These are phyloP conservation scores for Crotalus viridis DNA, from an alignment of 2,113 vertebrate genomes.

Conservation along the genomic window DNA sequence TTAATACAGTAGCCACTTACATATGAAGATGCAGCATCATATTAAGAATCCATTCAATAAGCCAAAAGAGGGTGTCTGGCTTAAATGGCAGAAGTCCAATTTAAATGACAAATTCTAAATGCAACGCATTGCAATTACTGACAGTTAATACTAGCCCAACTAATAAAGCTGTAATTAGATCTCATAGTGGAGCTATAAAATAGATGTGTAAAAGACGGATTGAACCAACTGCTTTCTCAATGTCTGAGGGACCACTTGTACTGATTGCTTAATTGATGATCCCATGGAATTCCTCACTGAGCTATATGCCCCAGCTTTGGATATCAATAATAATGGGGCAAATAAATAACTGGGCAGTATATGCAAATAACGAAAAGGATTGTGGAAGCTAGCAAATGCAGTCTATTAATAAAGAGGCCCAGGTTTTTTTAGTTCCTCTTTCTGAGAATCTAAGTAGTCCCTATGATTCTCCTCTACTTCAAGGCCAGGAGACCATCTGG, in stretches of 20 bases:
- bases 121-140: conserved; percentile 77
- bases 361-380: neutral
- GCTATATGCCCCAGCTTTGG: conserved; percentile 49
- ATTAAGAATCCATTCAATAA: conserved; percentile 58
- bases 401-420: neutral
- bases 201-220: conserved; percentile 76
- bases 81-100: conserved; percentile 72
- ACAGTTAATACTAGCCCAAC: conserved; percentile 77
- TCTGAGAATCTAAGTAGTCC: neutral
- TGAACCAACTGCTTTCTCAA: conserved; percentile 65
- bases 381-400: conserved; percentile 28
- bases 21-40: conserved; percentile 29
- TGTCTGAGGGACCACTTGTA: conserved; percentile 66
- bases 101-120: conserved; percentile 71
- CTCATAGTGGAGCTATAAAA: conserved; percentile 80
- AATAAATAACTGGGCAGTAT: conserved; percentile 57
- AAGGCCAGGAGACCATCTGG: neutral
- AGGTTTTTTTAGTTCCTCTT: neutral
- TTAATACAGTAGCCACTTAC: conserved; percentile 35
- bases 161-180: conserved; percentile 81
- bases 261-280: conserved; percentile 50
- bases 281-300: conserved; percentile 50
- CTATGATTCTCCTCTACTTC: neutral
- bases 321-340: conserved; percentile 34
- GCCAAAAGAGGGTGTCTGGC: conserved; percentile 54